Evolutionary conservation across 2,797 vertebrate species (phyloP), one percentile per base, ranked within the genome.

Genomic region (Siniperca undulata): DNA sequence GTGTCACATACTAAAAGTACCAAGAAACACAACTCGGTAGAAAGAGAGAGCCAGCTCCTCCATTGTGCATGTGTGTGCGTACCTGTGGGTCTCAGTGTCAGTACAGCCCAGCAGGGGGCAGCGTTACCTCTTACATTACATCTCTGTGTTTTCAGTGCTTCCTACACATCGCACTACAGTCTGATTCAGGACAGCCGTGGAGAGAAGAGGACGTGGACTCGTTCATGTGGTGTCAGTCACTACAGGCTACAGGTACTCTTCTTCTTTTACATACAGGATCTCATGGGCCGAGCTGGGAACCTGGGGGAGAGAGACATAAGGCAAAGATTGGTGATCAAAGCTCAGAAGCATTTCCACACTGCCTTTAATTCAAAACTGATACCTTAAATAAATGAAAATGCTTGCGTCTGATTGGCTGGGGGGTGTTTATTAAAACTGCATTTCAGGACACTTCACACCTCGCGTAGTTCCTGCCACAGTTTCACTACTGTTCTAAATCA

Each of bases 231-330:
- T 34, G 36, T 80, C 65, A 20, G 4, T 73, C 65, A 34, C 61
- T 1, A 6, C 52, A 17, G 34, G 74, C 89, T 96, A 96, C 93
- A 96, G 90, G 83, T 86, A 93, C 88, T 96, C 96, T 67, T 96
- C 95, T 77, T 99, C 97, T 0, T 95, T 96, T 6, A 99, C 94
- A 59, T 96, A 98, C 68, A 99, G 95, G 2, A 98, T 98, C 94
- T 99, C 98, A n/a, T 98, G 97, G 0, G 97, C 97, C 0, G 95
- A 93, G 70, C 97, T 98, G 74, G 98, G 97, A 59, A 98, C 97
- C 96, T 99, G 96, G 69, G 24, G 80, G 17, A 56, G 5, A 56
- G 19, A 62, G 24, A 48, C 17, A 73, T 6, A 22, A 20, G 79
- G 48, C 70, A 34, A 30, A 40, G 3, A 42, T 0, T 5, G 36